Conservation (phyloP, 2,888 invertebrate species). For the Metalampra italica region DNA sequence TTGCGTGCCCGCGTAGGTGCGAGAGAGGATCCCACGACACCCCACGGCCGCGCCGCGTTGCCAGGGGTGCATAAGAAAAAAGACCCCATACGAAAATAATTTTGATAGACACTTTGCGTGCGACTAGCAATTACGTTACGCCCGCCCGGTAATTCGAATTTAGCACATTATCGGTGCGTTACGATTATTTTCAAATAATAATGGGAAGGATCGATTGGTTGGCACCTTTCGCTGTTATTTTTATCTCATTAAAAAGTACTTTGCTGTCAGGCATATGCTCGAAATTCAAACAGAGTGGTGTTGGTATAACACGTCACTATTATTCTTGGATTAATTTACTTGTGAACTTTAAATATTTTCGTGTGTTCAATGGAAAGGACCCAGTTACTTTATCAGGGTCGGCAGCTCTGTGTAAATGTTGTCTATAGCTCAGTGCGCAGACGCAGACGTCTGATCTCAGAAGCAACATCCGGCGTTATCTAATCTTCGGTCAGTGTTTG, state of each 20-base stretch:
- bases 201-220: conserved; percentile 52
- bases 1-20: conserved; percentile 57
- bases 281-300: conserved; percentile 17
- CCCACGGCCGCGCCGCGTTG: conserved; percentile 23
- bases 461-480: conserved; percentile 70
- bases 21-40: conserved; percentile 48
- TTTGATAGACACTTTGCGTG: conserved; percentile 78
- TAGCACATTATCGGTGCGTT: conserved; percentile 72
- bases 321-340: conserved; percentile 8
- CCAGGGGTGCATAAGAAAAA: conserved; percentile 59
- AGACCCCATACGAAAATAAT: conserved; percentile 66
- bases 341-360: neutral
- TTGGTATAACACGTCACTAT: conserved; percentile 16
- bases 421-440: conserved; percentile 24
- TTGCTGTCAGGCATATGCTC: conserved; percentile 38
- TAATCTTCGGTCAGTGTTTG: conserved; percentile 76
- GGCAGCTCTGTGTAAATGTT: conserved; percentile 34
- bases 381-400: conserved; percentile 35
- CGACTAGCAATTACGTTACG: conserved; percentile 61
- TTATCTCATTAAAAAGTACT: conserved; percentile 59
- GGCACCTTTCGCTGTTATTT: conserved; percentile 56
- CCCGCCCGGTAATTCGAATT: conserved; percentile 60
- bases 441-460: conserved; percentile 40
- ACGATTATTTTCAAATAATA: conserved; percentile 59
- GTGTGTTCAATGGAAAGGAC: conserved; percentile 29